Evolutionary conservation across 2,797 vertebrate genomes (phyloP), one percentile per base, ranked within the genome.

Genomic region (Botia almorhae): DNA sequence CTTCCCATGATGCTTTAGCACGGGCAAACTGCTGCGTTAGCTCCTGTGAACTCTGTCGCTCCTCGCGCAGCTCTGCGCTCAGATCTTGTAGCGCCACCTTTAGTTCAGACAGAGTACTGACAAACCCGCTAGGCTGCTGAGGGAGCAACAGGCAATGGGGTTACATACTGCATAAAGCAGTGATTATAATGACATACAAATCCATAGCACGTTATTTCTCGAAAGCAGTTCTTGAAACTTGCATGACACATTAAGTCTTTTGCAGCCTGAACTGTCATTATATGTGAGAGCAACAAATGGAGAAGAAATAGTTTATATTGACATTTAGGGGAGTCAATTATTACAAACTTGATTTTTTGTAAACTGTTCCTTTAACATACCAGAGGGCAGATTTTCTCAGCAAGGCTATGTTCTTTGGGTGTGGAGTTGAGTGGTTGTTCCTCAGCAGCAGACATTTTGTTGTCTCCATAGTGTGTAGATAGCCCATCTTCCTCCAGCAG

Each of bases 1-100:
- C 95, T 89, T 99, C 97, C 98, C 98, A 99, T 75, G 96, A 94
- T 70, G 97, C 96, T 88, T 98, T 99, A 89, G 97, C 98, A 82
- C 96, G 96, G 84, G 96, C 97, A n/a, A 99, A 98, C 89, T 98
- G 97, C 89, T 98, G 97, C 76, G 98, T 97, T 80, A 99, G 95
- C 85, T 99, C 98, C 0, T 96, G 94, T 55, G 96, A 96, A 26
- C 97, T 93, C 3, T 94, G 95, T 48, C 94, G 93, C 79, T 98
- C 98, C 83, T 98, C 96, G 10, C 92, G 94, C 83, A 99, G 89
- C 91, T 98, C 96, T 2, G 90, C 94, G 76, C 96, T 98, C 83
- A 99, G 94, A 78, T 98, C 97, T 87, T 96, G 96, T 87, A 99
- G 92, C 0, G 95, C 95, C 84, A 94, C 94, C 92, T 94, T 97